Percentiles rank a stretch among this genome's conserved stretches.
Evolutionary conservation across 2,888 invertebrate genomes (phyloP).

Genomic region (Endomychus coccineus): DNA sequence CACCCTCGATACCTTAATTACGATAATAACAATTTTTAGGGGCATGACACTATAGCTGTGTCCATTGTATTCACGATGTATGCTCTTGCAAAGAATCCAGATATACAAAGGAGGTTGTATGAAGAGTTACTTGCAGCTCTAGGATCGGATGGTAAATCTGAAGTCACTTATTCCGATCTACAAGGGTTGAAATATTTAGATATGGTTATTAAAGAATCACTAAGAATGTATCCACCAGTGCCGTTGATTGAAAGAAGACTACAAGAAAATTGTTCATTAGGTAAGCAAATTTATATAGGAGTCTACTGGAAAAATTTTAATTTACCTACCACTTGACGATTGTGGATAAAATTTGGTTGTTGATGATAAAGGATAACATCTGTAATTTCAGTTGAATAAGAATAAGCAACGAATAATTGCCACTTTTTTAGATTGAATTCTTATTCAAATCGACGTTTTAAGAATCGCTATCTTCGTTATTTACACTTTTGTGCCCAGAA

Average conservation of each 20-base stretch:
- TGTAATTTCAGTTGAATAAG: too few species aligned
- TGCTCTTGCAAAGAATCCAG: constrained; percentile 45
- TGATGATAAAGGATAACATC: too few species aligned
- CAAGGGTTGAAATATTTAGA: constrained; percentile 47
- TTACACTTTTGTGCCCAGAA: too few species aligned
- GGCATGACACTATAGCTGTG: constrained; percentile 50
- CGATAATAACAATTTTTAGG: too few species aligned
- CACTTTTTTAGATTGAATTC: too few species aligned
- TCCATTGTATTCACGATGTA: constrained; percentile 49
- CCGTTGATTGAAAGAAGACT: constrained; percentile 46
- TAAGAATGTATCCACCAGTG: constrained; percentile 51
- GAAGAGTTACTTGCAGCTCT: constrained; percentile 31
- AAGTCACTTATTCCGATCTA: constrained; percentile 28
- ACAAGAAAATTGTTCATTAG: constrained; percentile 38
- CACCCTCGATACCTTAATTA: too few species aligned
- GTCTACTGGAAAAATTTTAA: too few species aligned
- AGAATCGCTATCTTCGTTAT: too few species aligned
- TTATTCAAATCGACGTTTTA: too few species aligned
- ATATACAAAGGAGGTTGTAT: constrained; percentile 40
- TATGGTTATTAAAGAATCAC: constrained; percentile 50
- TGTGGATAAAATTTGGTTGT: too few species aligned
- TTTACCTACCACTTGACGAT: too few species aligned
- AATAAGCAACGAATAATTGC: too few species aligned
- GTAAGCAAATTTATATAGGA: constrained; percentile 16
- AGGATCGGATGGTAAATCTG: constrained; percentile 27